phyloP scores from a whole-genome alignment of 2,888 invertebrate genomes.

The Apomyelois bistriatella region DNA sequence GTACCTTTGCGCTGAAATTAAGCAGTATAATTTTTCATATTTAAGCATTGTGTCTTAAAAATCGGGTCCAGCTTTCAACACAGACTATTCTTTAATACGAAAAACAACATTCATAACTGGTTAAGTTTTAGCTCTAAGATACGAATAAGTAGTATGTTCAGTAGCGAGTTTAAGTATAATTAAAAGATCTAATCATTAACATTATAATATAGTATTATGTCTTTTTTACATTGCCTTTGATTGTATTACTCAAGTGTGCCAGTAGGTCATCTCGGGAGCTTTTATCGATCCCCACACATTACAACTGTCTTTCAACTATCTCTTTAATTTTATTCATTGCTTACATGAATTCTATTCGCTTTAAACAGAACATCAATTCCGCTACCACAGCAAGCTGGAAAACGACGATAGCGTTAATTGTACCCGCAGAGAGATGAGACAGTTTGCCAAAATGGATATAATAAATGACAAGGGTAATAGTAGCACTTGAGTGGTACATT shows the following conservation, averaged over 20 bases:
- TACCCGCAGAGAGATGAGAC: conserved; percentile 53
- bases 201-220: too few relatives aligned
- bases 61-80: too few relatives aligned
- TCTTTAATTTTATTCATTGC: not conserved
- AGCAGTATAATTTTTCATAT: too few relatives aligned
- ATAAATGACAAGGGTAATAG: conserved; percentile 78
- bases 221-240: too few relatives aligned
- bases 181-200: too few relatives aligned
- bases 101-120: too few relatives aligned
- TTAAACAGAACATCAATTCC: not conserved
- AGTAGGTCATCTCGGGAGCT: conserved; percentile 4
- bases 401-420: conserved; percentile 14
- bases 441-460: conserved; percentile 78
- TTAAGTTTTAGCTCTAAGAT: too few relatives aligned
- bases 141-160: too few relatives aligned
- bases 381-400: conserved; percentile 5
- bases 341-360: not conserved
- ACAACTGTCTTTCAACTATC: conserved; percentile 2
- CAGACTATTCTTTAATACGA: too few relatives aligned
- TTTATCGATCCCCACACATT: conserved; percentile 1
- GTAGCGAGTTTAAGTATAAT: too few relatives aligned
- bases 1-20: too few relatives aligned
- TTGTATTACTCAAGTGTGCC: not conserved
- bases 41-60: too few relatives aligned
- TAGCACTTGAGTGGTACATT: conserved; percentile 76